Percentiles rank a stretch among this genome's conserved stretches.
phyloP scores from a whole-genome alignment of 2,113 vertebrate species.

The Candoia aspera region DNA sequence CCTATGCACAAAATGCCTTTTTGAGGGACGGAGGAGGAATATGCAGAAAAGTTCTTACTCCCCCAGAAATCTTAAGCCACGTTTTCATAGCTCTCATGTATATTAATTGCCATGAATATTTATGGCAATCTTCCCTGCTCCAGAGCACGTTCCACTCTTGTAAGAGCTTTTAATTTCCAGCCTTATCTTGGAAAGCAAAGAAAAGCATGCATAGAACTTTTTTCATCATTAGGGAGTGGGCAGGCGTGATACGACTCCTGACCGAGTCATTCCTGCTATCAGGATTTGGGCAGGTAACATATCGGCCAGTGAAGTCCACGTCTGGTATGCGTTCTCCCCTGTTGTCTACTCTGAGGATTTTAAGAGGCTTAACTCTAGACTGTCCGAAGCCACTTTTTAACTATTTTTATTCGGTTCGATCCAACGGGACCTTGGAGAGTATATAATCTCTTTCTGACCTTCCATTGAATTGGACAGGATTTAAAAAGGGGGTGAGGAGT shows the following conservation, averaged over 20 bases:
- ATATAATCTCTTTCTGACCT: background rate
- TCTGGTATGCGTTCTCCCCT: background rate
- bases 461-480: background rate
- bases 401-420: background rate
- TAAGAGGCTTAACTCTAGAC: background rate
- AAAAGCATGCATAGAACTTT: background rate
- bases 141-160: conserved; percentile 13
- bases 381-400: background rate
- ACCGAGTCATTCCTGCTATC: background rate
- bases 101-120: conserved; percentile 77
- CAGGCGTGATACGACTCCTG: background rate
- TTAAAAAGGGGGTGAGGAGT: background rate
- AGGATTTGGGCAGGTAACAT: background rate
- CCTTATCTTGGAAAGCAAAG: background rate
- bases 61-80: conserved; percentile 44
- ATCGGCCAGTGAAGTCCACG: background rate
- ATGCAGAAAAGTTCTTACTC: conserved; percentile 36
- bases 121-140: conserved; percentile 50
- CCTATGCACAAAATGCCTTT: background rate
- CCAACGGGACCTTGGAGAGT: background rate
- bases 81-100: conserved; percentile 63
- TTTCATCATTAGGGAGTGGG: background rate
- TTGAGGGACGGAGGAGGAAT: background rate
- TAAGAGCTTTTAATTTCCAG: background rate
- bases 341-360: background rate